Conservation (phyloP, 2,888 invertebrate genomes). For the Cheilosia pagana region DNA sequence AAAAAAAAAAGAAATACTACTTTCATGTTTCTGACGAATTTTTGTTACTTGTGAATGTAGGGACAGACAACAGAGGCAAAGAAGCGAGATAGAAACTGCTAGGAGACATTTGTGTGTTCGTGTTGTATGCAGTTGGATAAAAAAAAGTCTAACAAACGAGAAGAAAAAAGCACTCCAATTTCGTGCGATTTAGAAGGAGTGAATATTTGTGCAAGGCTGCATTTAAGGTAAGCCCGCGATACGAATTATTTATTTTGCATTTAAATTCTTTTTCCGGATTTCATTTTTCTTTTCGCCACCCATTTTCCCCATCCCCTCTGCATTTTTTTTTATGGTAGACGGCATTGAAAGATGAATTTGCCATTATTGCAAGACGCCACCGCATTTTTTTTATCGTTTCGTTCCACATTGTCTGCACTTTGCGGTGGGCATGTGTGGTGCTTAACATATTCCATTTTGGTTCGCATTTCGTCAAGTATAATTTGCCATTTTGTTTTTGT, state of each 20-base stretch:
- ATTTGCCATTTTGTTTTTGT: slow-evolving; percentile 70
- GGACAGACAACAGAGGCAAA: slow-evolving; percentile 23
- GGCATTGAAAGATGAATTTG: slow-evolving; percentile 54
- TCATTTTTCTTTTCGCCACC: background rate
- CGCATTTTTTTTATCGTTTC: slow-evolving; percentile 73
- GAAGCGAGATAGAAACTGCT: slow-evolving; percentile 26
- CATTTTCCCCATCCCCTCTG: background rate
- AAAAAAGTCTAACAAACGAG: slow-evolving; percentile 13
- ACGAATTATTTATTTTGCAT: slow-evolving; percentile 36
- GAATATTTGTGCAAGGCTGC: slow-evolving; percentile 27
- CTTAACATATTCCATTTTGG: slow-evolving; percentile 30
- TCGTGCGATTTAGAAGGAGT: slow-evolving; percentile 15
- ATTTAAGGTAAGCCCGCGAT: slow-evolving; percentile 60
- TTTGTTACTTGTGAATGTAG: slow-evolving; percentile 33
- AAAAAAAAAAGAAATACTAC: background rate
- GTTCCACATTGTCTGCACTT: slow-evolving; percentile 10
- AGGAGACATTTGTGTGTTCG: slow-evolving; percentile 24
- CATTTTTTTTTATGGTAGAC: slow-evolving; percentile 25
- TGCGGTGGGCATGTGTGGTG: slow-evolving; percentile 18
- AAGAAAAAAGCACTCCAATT: slow-evolving; percentile 18
- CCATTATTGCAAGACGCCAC: slow-evolving; percentile 77
- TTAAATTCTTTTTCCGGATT: slow-evolving; percentile 14
- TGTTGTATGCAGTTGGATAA: slow-evolving; percentile 22
- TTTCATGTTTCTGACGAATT: slow-evolving; percentile 37
- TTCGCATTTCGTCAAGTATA: slow-evolving; percentile 37